Evolutionary conservation across 1,140 invertebrate species (phyloP), one percentile per base, ranked within the genome.

Genomic region (Diorhabda carinulata): DNA sequence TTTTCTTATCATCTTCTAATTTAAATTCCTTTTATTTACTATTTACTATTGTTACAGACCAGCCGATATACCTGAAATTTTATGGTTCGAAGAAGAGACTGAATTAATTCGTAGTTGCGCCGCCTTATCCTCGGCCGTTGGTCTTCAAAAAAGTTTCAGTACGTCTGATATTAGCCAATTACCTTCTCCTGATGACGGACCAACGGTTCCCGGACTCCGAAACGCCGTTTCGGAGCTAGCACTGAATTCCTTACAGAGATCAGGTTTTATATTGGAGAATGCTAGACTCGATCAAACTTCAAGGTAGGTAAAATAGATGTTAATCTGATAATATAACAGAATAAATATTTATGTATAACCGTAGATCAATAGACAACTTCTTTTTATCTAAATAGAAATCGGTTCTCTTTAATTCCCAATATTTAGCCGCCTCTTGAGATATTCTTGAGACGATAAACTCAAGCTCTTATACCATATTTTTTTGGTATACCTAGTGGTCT

Each of bases 121-220:
- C 0, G 89, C 87, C 3, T 82, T 93, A 5, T 92, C 90, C 6
- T 90, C 90, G 0, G 90, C 89, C n/a, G 81, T 93, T 1, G 92
- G 92, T 2, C 82, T 93, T 2, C 90, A 91, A 57, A 90, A 91
- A 74, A 92, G 91, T 74, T 93, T 94, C 81, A 92, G 91, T 70
- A 91, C 91, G 0, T 88, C 87, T 47, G 92, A 93, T 9, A 90
- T 93, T 9, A 85, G 84, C 43, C 85, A 87, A 72, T 74, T 87
- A 69, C 83, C 85, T 1, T 84, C 81, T 56, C 10, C 84, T 0
- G 83, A 84, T 43, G 78, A 80, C 40, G 66, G 70, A 77, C 8
- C 70, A 68, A 9, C 72, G 72, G 66, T 69, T 77, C 43, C 70
- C 74, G 43, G 77, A 74, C 3, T 56, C 85, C 3, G 77, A 84